These are phyloP conservation scores for Pollenia angustigena DNA, from an alignment of 2,888 invertebrate species.

Conservation along the genomic window DNA sequence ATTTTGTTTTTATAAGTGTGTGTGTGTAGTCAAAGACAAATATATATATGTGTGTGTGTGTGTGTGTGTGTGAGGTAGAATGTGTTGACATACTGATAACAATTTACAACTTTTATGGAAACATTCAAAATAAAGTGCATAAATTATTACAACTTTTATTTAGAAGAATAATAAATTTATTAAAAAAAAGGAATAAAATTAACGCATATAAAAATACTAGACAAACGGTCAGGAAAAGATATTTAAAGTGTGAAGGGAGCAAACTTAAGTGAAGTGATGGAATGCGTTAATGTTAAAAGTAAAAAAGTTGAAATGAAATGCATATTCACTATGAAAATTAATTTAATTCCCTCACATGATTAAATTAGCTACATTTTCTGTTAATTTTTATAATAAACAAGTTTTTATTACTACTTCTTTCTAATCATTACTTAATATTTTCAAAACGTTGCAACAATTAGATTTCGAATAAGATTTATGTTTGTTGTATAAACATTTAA, in stretches of 20 bases:
- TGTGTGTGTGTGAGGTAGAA: constrained; percentile 23
- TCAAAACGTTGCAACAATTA: no score
- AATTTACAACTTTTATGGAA: constrained; percentile 69
- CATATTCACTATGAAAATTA: no score
- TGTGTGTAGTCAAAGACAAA: neutral
- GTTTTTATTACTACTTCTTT: no score
- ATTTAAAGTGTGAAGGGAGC: neutral
- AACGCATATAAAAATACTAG: neutral
- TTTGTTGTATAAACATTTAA: no score
- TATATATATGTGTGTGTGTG: neutral
- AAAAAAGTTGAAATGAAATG: no score
- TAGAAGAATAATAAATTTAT: constrained; percentile 11
- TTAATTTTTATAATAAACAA: no score
- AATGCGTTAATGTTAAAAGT: no score
- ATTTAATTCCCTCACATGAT: no score
- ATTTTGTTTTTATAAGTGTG: constrained; percentile 11
- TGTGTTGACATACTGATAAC: constrained; percentile 72
- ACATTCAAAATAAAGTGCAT: constrained; percentile 65
- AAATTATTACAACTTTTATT: constrained; percentile 57
- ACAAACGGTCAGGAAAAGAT: neutral
- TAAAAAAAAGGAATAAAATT: constrained; percentile 11
- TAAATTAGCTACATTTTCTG: no score
- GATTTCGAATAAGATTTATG: no score
- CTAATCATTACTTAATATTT: no score
- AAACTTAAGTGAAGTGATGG: no score